Base-by-base conservation (phyloP, 2,113 vertebrate genomes). In the Clarias batrachus region DNA sequence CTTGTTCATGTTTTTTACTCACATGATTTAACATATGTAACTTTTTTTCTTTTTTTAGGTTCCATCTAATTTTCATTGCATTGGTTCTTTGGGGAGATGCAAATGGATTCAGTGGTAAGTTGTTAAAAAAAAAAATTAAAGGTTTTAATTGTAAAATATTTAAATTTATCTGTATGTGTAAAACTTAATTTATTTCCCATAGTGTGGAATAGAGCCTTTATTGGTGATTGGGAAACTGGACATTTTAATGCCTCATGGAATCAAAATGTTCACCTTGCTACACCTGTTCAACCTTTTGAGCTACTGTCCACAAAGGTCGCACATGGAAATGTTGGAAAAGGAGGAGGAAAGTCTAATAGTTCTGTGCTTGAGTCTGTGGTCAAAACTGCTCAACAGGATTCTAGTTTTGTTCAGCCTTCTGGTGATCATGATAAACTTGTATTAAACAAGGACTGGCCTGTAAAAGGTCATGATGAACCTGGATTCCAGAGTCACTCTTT, bases 341-440 rank as follows among this genome's bases (percentile, higher is more conserved):
- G 48, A 41, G 41, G 4, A 79, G 54, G 77, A 59, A 52, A 56
- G 56, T 56, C 76, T n/a, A n/a, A 9, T 17, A 79, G 16, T 30
- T 0, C 33, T 21, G 9, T 16, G 6, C 27, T 10, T 19, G 11
- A n/a, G 57, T 79, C 54, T 8, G 77, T 7, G 9, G 54, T 79
- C 77, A 54, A 79, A 79, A 30, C 77, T 79, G 27, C 52, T 57
- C 54, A 79, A 59, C 12, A 57, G 16, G 54, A 33, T 79, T 3
- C 52, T 57, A 57, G 7, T 59, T 79, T 79, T 79, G 77, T 27
- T 59, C 76, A 79, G 77, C 17, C 54, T 79, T 59, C 77, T 79
- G 54, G 54, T 79, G 54, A 12, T 52, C 19, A 25, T 48, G 73
- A 11, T 48, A 21, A 54, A 25, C 48, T 23, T 77, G 74, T 54